Conservation (phyloP, 1,140 invertebrate genomes). For the Pseudobourletiella spinata region DNA sequence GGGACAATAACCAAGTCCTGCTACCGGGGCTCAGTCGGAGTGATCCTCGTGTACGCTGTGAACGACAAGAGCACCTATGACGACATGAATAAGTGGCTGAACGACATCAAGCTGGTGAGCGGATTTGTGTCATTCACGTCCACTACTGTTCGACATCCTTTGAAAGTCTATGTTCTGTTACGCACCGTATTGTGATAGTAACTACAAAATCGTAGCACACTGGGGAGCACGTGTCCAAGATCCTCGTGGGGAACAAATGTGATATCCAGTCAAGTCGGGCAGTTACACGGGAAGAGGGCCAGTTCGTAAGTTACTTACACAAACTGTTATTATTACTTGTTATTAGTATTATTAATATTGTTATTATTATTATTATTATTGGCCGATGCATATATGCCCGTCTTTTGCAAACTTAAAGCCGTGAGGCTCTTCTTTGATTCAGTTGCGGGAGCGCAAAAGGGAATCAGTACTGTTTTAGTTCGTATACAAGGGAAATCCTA, state of each 20-base stretch:
- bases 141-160: too few species aligned
- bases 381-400: too few species aligned
- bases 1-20: conserved; percentile 59
- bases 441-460: too few species aligned
- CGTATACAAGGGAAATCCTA: too few species aligned
- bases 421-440: too few species aligned
- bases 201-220: background rate
- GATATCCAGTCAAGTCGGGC: background rate
- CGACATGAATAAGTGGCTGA: conserved; percentile 55
- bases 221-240: background rate
- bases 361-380: too few species aligned
- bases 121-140: background rate
- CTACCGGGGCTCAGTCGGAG: conserved; percentile 57
- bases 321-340: too few species aligned
- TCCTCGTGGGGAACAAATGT: conserved; percentile 14
- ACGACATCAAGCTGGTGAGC: conserved; percentile 7
- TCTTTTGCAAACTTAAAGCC: too few species aligned
- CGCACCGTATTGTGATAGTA: too few species aligned
- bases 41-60: conserved; percentile 52
- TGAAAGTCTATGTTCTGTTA: too few species aligned
- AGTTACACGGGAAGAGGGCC: background rate
- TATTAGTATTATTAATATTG: too few species aligned
- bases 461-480: too few species aligned
- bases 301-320: conserved; percentile 6
- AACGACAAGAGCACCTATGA: conserved; percentile 49